phyloP scores from a whole-genome alignment of 2,797 vertebrate species.

The Phoebastria nigripes region DNA sequence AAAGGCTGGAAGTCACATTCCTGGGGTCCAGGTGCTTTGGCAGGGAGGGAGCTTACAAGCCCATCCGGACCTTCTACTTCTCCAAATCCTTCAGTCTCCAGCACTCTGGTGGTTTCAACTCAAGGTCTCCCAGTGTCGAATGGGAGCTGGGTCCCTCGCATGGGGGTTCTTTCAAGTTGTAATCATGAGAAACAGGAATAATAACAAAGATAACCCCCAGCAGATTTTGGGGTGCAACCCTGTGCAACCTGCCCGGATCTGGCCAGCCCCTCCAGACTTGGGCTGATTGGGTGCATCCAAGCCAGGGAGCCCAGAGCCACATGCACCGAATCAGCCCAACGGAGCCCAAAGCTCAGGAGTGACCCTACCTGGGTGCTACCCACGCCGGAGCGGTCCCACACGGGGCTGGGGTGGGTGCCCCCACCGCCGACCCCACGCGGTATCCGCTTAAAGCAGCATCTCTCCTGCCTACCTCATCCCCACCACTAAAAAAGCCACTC shows the following conservation, averaged over 20 bases:
- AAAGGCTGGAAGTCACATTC: background rate
- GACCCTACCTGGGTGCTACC: too few species aligned
- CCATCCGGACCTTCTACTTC: background rate
- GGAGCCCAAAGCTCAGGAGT: background rate
- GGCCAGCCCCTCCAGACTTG: background rate
- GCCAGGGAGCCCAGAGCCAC: accelerated
- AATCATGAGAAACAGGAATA: accelerated
- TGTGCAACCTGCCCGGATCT: background rate
- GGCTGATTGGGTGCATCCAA: accelerated
- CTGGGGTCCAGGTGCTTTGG: accelerated
- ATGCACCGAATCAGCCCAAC: accelerated
- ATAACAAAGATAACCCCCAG: background rate
- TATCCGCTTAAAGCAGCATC: background rate
- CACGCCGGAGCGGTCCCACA: accelerated
- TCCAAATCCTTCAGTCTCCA: background rate
- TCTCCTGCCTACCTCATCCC: background rate
- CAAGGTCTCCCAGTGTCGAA: background rate
- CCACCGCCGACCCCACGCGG: accelerated
- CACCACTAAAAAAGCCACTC: conserved; percentile 7
- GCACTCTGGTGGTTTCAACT: too few species aligned
- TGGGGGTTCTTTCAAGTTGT: too few species aligned
- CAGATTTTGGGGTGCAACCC: background rate
- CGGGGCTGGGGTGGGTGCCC: accelerated
- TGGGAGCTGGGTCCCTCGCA: too few species aligned
- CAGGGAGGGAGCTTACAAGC: background rate